Evolutionary conservation across 1,140 invertebrate genomes (phyloP).

Genomic region (Brachionus angularis): DNA sequence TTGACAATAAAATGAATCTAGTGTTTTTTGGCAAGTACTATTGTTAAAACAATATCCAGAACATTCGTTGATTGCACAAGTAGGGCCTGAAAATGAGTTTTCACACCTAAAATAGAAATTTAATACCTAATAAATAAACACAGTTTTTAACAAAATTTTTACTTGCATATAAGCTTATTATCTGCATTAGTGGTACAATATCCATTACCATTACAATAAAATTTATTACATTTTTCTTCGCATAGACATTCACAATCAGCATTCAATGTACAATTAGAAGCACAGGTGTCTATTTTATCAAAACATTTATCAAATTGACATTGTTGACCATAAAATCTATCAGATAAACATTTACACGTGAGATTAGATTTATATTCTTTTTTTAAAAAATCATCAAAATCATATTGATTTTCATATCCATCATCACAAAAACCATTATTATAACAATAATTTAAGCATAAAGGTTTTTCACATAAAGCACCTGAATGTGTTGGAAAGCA

Average conservation of each 20-base stretch:
- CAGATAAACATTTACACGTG: conserved; percentile 19
- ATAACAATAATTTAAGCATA: conserved; percentile 18
- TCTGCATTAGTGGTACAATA: background rate
- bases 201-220: conserved; percentile 23
- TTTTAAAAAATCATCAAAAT: conserved; percentile 1
- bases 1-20: background rate
- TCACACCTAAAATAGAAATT: background rate
- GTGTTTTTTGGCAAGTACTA: too few relatives aligned
- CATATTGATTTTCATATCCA: background rate
- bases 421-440: conserved; percentile 1
- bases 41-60: conserved; percentile 15
- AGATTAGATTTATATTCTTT: background rate
- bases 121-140: background rate
- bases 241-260: conserved; percentile 21
- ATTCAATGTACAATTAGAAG: background rate
- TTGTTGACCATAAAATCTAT: background rate
- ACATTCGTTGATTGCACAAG: conserved; percentile 3
- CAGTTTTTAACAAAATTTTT: background rate
- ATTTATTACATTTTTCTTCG: background rate
- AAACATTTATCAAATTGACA: conserved; percentile 40
- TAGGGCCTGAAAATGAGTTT: background rate
- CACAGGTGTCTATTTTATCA: background rate
- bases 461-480: background rate
- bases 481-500: background rate
- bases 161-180: conserved; percentile 6